Evolutionary conservation across 2,797 vertebrate species (phyloP).

Genomic region (Fistularia tabacaria): DNA sequence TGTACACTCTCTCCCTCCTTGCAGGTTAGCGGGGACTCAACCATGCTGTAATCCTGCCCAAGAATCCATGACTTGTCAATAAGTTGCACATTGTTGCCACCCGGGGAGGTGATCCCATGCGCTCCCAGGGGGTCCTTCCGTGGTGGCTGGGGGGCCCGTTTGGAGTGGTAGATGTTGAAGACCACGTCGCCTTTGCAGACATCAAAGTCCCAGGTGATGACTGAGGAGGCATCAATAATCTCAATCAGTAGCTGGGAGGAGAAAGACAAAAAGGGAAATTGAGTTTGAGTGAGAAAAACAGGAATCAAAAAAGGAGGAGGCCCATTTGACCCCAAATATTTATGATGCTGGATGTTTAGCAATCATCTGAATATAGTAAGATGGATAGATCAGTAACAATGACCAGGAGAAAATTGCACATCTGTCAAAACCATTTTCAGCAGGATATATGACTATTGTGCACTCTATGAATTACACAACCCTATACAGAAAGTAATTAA

Average conservation of each 20-base stretch:
- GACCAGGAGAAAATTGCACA: no score
- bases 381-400: no score
- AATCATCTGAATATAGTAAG: no score
- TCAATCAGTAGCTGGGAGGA: constrained; percentile 82
- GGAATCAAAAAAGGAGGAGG: background rate
- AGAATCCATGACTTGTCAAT: constrained; percentile 92
- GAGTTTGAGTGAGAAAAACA: background rate
- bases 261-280: constrained; percentile 1
- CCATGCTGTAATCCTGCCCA: constrained; percentile 96
- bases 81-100: constrained; percentile 92
- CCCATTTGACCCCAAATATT: background rate
- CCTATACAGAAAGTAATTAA: background rate
- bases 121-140: constrained; percentile 88
- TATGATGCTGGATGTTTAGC: no score
- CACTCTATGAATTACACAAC: background rate
- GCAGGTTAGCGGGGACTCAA: constrained; percentile 91
- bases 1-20: constrained; percentile 97
- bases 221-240: constrained; percentile 93
- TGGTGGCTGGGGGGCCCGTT: constrained; percentile 86
- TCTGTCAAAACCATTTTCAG: no score
- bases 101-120: constrained; percentile 86
- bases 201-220: constrained; percentile 99
- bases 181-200: constrained; percentile 96
- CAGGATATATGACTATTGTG: no score
- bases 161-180: constrained; percentile 97